Percentiles rank a stretch among this genome's conserved stretches.
These are phyloP conservation scores for Polypedilum pembai DNA, from an alignment of 1,140 invertebrate genomes.

Conservation along the genomic window DNA sequence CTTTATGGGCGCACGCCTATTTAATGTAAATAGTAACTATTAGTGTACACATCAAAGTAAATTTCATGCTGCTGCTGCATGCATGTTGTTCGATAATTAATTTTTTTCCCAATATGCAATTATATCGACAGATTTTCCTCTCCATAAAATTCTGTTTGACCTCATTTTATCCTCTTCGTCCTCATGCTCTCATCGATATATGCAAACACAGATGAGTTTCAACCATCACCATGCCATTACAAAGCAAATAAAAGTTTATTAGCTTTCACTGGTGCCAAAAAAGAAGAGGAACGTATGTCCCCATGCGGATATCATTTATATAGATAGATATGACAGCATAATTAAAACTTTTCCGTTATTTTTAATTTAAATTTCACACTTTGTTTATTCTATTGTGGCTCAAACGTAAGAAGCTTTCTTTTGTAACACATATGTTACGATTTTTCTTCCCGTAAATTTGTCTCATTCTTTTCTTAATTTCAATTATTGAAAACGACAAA, in stretches of 20 bases:
- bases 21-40: too few species aligned
- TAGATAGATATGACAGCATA: neutral
- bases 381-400: neutral
- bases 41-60: too few species aligned
- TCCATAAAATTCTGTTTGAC: neutral
- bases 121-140: neutral
- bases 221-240: slow-evolving; percentile 20
- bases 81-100: too few species aligned
- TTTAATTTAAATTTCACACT: neutral
- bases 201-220: neutral
- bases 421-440: neutral
- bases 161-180: too few species aligned
- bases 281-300: neutral
- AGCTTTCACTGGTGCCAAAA: slow-evolving; percentile 3
- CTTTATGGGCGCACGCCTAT: too few species aligned
- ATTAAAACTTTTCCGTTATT: too few species aligned
- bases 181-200: too few species aligned
- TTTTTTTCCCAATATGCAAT: neutral
- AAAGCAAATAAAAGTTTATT: slow-evolving; percentile 19
- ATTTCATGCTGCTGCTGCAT: too few species aligned
- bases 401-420: neutral
- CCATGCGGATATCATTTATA: neutral
- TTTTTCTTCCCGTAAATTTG: neutral
- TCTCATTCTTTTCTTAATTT: neutral
- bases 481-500: neutral